Percentiles rank a stretch among this genome's conserved stretches.
These are phyloP conservation scores for Aldrovandia affinis DNA, from an alignment of 2,797 vertebrate genomes.

Conservation along the genomic window DNA sequence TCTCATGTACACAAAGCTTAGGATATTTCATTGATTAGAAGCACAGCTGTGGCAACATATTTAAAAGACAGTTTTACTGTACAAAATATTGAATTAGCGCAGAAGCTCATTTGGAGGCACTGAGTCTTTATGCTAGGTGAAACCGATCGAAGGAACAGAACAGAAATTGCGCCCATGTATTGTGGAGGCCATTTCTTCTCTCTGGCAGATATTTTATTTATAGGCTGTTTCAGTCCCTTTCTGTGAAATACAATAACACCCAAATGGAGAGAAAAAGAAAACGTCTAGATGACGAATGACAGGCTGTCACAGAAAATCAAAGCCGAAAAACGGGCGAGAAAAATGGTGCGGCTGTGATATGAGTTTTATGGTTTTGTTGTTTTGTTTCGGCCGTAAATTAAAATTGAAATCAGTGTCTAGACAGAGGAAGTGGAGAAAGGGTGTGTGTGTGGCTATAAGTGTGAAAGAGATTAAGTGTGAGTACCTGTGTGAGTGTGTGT, in stretches of 20 bases:
- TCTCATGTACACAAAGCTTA: not conserved
- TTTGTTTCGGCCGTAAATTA: conserved; percentile 12
- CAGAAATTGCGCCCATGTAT: not conserved
- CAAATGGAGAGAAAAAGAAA: conserved; percentile 22
- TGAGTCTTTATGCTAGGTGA: not conserved
- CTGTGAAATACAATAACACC: conserved; percentile 16
- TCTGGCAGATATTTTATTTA: conserved; percentile 24
- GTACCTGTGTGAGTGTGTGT: not conserved
- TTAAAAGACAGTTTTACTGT: not conserved
- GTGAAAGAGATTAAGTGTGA: not conserved
- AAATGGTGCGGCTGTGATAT: conserved; percentile 3
- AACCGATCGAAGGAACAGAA: not conserved
- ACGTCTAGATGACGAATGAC: conserved; percentile 15
- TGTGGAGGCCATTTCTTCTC: not conserved
- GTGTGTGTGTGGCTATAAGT: not conserved
- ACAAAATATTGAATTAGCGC: not conserved
- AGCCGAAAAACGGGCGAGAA: not conserved
- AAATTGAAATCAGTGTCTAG: conserved; percentile 16
- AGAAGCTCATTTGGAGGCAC: not conserved
- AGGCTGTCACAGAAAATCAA: conserved; percentile 19
- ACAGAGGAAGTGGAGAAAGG: not conserved
- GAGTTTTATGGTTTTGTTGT: conserved; percentile 22
- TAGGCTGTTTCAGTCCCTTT: conserved; percentile 7
- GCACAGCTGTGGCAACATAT: no score
- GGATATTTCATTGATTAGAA: not conserved